Conservation (phyloP, 1,140 invertebrate genomes). For the Chymomyza costata region DNA sequence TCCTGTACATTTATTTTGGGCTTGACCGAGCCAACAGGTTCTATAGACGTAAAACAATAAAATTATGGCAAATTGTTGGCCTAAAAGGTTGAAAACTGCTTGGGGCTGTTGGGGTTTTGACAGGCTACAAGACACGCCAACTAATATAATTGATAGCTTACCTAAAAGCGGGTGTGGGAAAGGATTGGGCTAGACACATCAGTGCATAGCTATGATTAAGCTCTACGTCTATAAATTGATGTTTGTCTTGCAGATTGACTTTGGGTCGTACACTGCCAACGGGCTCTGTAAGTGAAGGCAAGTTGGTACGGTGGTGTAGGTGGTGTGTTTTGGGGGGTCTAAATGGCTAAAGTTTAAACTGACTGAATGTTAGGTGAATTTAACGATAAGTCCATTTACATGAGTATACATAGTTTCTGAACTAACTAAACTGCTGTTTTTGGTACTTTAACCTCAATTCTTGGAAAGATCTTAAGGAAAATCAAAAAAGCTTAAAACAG, state of each 20-base stretch:
- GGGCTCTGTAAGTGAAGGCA: constrained; percentile 80
- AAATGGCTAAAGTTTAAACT: neutral
- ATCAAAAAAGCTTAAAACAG: no score
- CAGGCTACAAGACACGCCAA: neutral
- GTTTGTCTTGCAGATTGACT: constrained; percentile 77
- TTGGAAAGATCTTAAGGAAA: no score
- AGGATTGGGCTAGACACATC: constrained; percentile 81
- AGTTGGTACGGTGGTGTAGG: no score
- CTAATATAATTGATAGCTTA: constrained; percentile 68
- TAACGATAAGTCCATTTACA: constrained; percentile 75
- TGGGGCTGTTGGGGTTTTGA: constrained; percentile 20
- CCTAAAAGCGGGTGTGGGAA: constrained; percentile 83
- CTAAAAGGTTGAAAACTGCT: constrained; percentile 28
- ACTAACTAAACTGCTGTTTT: no score
- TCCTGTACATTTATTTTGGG: constrained; percentile 81
- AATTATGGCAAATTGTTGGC: constrained; percentile 8
- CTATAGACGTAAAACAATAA: no score
- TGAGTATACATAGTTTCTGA: no score
- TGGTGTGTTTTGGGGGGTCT: no score
- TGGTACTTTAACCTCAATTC: no score
- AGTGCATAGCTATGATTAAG: constrained; percentile 79
- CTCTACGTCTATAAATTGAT: constrained; percentile 78
- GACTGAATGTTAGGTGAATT: constrained; percentile 27
- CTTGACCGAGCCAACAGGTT: constrained; percentile 83
- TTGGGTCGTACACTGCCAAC: constrained; percentile 85